Base-by-base conservation (phyloP, 2,113 vertebrate genomes). In the Sphyrna mokarran region DNA sequence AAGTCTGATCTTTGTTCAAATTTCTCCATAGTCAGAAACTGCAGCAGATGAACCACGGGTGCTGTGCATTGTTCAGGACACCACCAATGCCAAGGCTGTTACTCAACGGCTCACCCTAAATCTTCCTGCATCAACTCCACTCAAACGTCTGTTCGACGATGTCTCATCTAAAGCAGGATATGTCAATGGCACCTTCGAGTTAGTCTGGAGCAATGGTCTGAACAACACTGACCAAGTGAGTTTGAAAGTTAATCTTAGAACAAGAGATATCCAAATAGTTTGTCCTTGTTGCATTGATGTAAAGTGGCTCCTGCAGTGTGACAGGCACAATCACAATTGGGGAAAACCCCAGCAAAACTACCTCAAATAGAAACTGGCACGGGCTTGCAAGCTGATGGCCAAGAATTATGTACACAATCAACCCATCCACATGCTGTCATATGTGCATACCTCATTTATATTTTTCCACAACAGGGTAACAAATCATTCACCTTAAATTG, bases 1-100 rank as follows among this genome's bases (percentile, higher is more conserved):
- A 95, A 33, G 20, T 5, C 4, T 72, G 40, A 68, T 43, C 69
- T 95, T 6, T 96, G 90, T 87, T 2, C n/a, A 66, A 93, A 66
- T 95, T 94, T 43, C 72, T 95, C 97, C 98, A 85, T 97, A 99
- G 99, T 99, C 99, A 96, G 99, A 99, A 96, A 99, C 98, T 98
- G 99, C 99, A 96, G 99, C 99, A 2, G 99, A 99, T 97, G 99
- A 99, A 97, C 98, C 98, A 95, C 97, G 99, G 97, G 98, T 99
- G 97, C 97, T 99, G 97, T 99, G 99, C 96, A 99, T 99, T 95
- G 98, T 99, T 96, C 99, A 99, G 97, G 99, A 99, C 97, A 99
- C 97, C 96, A 99, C 99, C 96, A 99, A 98, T 95, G 98, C 98
- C 95, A 99, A 98, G 97, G 98, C 98, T 0, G 97, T 99, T 96